Conservation (phyloP, 2,888 invertebrate species). For the Conchocele bisecta region DNA sequence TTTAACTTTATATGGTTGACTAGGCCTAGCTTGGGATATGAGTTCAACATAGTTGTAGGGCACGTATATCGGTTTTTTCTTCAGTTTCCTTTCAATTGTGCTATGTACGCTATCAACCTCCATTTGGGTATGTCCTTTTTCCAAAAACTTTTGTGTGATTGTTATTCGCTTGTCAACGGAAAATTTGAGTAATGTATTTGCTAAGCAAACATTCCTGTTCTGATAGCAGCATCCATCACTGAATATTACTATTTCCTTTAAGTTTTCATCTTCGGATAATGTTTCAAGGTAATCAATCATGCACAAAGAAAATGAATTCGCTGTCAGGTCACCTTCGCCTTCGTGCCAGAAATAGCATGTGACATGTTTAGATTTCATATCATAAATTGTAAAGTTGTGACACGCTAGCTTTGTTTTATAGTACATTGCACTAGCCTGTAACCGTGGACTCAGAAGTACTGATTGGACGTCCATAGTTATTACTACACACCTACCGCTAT, state of each 20-base stretch:
- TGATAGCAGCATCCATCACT: conserved; percentile 59
- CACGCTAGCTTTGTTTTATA: conserved; percentile 53
- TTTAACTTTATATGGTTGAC: conserved; percentile 20
- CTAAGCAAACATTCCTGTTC: conserved; percentile 46
- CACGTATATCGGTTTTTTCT: conserved; percentile 23
- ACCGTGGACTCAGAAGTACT: conserved; percentile 48
- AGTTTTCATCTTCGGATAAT: neutral
- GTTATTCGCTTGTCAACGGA: conserved; percentile 21
- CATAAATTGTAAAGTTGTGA: conserved; percentile 52
- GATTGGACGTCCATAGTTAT: conserved; percentile 50
- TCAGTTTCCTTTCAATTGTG: conserved; percentile 40
- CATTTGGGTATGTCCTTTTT: conserved; percentile 57
- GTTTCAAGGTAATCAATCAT: conserved; percentile 25
- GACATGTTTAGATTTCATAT: conserved; percentile 19
- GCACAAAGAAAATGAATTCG: conserved; percentile 37
- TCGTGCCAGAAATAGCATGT: conserved; percentile 58
- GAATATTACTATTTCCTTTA: conserved; percentile 36
- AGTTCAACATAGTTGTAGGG: conserved; percentile 38
- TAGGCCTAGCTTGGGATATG: conserved; percentile 25
- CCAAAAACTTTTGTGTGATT: conserved; percentile 47
- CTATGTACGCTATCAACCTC: conserved; percentile 55
- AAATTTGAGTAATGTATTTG: conserved; percentile 40
- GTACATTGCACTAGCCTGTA: conserved; percentile 52
- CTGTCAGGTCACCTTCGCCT: conserved; percentile 44
- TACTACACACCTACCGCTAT: conserved; percentile 29